These are phyloP conservation scores for Varanus salvator DNA, from an alignment of 2,113 vertebrate species.

Conservation along the genomic window DNA sequence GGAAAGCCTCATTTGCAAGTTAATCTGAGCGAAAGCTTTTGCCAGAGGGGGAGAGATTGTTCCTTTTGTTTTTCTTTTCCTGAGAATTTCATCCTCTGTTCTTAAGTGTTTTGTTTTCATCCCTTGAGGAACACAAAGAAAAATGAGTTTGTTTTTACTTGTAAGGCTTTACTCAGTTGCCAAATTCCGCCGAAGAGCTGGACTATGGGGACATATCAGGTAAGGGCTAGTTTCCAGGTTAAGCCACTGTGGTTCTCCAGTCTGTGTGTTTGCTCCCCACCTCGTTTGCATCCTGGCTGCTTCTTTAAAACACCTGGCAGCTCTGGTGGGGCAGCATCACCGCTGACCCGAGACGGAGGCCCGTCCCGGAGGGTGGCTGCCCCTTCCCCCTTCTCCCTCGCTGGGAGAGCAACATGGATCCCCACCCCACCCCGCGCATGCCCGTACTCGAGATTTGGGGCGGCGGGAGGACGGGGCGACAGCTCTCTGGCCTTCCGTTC, in stretches of 20 bases:
- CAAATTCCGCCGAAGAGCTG: conserved; percentile 86
- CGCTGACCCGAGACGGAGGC: conserved; percentile 16
- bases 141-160: conserved; percentile 85
- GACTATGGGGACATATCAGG: conserved; percentile 85
- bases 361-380: neutral
- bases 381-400: neutral
- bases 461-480: neutral
- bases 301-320: conserved; percentile 43
- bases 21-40: conserved; percentile 56
- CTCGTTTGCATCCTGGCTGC: conserved; percentile 60
- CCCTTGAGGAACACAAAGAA: conserved; percentile 78
- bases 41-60: conserved; percentile 68
- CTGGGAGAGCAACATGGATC: conserved; percentile 4
- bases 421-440: neutral
- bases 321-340: conserved; percentile 1
- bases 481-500: accelerated
- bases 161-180: conserved; percentile 88
- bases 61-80: conserved; percentile 34
- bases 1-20: conserved; percentile 57
- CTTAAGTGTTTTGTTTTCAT: conserved; percentile 83
- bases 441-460: neutral
- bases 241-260: conserved; percentile 63
- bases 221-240: conserved; percentile 82
- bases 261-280: conserved; percentile 59
- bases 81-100: conserved; percentile 71